Evolutionary conservation across 2,797 vertebrate species (phyloP).

Genomic region (Moxostoma hubbsi): DNA sequence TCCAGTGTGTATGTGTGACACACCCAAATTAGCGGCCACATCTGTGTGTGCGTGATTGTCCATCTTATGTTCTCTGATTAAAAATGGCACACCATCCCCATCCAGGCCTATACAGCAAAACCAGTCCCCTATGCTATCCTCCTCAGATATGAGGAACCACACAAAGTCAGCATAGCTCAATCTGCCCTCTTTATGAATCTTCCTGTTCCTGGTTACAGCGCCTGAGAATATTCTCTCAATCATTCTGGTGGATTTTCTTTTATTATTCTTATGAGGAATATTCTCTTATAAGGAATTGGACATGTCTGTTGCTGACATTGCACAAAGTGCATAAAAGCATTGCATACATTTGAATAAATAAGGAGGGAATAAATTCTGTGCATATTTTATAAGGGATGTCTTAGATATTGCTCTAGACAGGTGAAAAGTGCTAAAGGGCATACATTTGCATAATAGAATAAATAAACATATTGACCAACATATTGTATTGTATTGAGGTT

Average conservation of each 20-base stretch:
- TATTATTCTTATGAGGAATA: neutral
- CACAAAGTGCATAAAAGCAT: neutral
- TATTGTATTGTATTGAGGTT: neutral
- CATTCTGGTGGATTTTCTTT: too few species aligned
- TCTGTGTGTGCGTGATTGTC: too few species aligned
- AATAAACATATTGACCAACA: slow-evolving; percentile 8
- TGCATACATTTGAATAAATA: slow-evolving; percentile 15
- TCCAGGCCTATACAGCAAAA: too few species aligned
- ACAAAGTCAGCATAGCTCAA: too few species aligned
- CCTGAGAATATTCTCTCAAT: too few species aligned
- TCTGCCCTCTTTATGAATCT: too few species aligned
- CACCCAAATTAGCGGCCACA: too few species aligned
- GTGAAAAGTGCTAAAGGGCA: neutral
- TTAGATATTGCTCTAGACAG: neutral
- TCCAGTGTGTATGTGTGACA: neutral
- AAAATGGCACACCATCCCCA: too few species aligned
- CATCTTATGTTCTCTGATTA: too few species aligned
- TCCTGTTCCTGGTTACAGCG: too few species aligned
- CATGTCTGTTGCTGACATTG: slow-evolving; percentile 12
- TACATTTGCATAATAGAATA: slow-evolving; percentile 17
- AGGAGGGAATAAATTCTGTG: slow-evolving; percentile 4
- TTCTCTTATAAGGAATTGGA: neutral
- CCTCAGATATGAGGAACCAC: too few species aligned
- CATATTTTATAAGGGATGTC: slow-evolving; percentile 17
- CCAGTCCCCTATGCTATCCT: too few species aligned